A percentile compares a stretch with the other conserved stretches of the same genome.
Conservation (phyloP, 2,888 invertebrate species). For the Sphaeridia pumilis region DNA sequence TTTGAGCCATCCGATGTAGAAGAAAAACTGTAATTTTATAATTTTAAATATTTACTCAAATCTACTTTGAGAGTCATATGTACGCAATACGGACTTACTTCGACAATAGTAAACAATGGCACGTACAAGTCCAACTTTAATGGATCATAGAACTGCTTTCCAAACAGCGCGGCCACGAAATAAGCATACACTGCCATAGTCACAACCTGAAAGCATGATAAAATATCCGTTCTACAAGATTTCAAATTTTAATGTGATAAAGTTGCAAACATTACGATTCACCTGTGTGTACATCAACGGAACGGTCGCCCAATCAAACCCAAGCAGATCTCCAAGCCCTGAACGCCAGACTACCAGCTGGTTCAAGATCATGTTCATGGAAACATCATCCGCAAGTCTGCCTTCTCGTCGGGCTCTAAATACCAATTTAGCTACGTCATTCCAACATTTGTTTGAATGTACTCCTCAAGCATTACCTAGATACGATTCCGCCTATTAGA, state of each 20-base stretch:
- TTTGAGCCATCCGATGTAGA: slow-evolving; percentile 42
- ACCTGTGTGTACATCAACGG: slow-evolving; percentile 41
- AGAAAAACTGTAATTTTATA: slow-evolving; percentile 38
- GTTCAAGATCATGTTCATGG: slow-evolving; percentile 6
- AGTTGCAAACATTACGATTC: neutral
- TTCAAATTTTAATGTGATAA: neutral
- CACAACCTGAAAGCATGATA: slow-evolving; percentile 40
- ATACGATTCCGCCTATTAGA: neutral
- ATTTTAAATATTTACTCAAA: neutral
- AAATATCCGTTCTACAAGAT: neutral
- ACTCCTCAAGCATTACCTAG: neutral
- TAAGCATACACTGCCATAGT: slow-evolving; percentile 44
- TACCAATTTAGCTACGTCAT: slow-evolving; percentile 14
- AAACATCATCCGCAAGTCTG: slow-evolving; percentile 10
- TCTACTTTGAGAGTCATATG: neutral
- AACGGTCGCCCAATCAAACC: slow-evolving; percentile 39
- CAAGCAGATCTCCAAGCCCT: slow-evolving; percentile 36
- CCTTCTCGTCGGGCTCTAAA: slow-evolving; percentile 12
- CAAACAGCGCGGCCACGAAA: slow-evolving; percentile 43
- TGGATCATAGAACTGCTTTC: slow-evolving; percentile 39
- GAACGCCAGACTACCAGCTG: slow-evolving; percentile 11
- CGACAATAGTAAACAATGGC: slow-evolving; percentile 25
- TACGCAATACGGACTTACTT: slow-evolving; percentile 14
- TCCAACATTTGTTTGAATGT: no score
- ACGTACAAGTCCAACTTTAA: slow-evolving; percentile 21